A percentile compares a stretch with the other conserved stretches of the same genome.
Conservation (phyloP, 2,113 vertebrate genomes). For the Lethenteron camtschaticum region DNA sequence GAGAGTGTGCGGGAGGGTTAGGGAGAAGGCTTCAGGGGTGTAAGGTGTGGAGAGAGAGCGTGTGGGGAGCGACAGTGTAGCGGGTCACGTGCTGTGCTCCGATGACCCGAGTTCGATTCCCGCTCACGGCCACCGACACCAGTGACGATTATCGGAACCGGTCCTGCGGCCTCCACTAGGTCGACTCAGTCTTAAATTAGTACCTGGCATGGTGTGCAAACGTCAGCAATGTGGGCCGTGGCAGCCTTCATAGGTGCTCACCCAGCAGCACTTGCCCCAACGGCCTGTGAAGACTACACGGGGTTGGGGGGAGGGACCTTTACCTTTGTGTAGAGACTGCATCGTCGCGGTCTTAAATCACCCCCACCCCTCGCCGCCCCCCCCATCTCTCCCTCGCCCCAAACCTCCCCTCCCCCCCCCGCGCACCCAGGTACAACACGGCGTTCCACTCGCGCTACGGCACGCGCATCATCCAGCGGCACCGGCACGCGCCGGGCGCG, state of each 20-base stretch:
- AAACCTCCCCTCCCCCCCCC: too few species aligned
- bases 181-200: neutral
- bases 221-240: neutral
- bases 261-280: too few species aligned
- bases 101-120: neutral
- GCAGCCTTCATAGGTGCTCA: too few species aligned
- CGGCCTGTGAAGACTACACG: too few species aligned
- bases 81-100: neutral
- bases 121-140: neutral
- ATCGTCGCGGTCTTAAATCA: too few species aligned
- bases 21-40: neutral
- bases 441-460: slow-evolving; percentile 71
- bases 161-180: neutral
- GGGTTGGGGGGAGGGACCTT: too few species aligned
- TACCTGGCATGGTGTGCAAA: neutral
- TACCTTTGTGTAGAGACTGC: too few species aligned
- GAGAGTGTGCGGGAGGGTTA: neutral
- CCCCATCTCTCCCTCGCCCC: too few species aligned
- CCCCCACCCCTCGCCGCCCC: too few species aligned
- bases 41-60: neutral
- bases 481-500: slow-evolving; percentile 29
- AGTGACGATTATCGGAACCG: neutral
- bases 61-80: neutral
- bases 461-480: slow-evolving; percentile 53
- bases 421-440: slow-evolving; percentile 39